These are phyloP conservation scores for Phyllopteryx taeniolatus DNA, from an alignment of 2,113 vertebrate genomes.

Conservation along the genomic window DNA sequence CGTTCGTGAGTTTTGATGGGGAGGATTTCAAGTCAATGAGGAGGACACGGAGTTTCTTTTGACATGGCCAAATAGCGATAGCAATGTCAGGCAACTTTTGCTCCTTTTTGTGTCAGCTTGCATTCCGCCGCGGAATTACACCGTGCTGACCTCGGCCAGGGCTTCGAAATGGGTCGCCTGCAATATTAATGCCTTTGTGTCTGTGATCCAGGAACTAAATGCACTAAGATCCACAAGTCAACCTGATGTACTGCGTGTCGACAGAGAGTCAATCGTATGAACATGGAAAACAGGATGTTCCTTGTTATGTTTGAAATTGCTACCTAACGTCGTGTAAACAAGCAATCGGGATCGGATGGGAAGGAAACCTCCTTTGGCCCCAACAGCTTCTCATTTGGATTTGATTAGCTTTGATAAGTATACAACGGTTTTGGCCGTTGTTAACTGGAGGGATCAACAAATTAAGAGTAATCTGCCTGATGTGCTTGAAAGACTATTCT, in stretches of 20 bases:
- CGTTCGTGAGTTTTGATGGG: conserved; percentile 34
- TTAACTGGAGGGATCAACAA: no score
- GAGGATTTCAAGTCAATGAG: conserved; percentile 33
- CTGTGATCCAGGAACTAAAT: background rate
- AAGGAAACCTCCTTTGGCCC: background rate
- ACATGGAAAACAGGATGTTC: background rate
- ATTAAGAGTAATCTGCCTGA: no score
- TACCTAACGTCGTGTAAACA: background rate
- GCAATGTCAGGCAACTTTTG: background rate
- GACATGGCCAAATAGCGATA: conserved; percentile 17
- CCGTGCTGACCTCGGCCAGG: background rate
- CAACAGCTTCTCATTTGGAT: background rate
- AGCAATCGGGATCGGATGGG: background rate
- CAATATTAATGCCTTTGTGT: background rate
- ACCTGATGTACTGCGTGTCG: background rate
- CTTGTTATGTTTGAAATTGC: background rate
- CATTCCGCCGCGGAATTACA: background rate
- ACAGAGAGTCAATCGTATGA: background rate
- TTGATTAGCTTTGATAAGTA: no score
- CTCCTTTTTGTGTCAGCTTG: conserved; percentile 6
- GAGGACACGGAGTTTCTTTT: conserved; percentile 11
- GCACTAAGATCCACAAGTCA: background rate
- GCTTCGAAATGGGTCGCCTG: background rate
- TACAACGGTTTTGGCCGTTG: no score
- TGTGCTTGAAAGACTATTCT: no score